A percentile compares a stretch with the other conserved stretches of the same genome.
phyloP scores from a whole-genome alignment of 1,140 invertebrate species.

The Scaptomyza graminum region DNA sequence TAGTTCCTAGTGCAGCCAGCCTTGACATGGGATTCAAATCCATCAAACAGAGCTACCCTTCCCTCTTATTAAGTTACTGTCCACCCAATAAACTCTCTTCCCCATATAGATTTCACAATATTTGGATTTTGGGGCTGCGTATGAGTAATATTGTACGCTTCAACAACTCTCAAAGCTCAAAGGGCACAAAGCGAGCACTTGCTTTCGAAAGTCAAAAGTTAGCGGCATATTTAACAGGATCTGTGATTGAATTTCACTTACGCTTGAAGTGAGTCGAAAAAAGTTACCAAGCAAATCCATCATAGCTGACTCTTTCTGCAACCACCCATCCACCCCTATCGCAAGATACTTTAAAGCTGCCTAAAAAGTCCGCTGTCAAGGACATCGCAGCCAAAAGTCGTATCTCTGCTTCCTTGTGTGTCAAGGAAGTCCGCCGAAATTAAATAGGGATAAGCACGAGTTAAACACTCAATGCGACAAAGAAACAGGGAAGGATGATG shows the following conservation, averaged over 20 bases:
- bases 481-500: slow-evolving; percentile 1
- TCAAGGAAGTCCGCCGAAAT: not conserved
- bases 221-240: slow-evolving; percentile 36
- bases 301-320: not conserved
- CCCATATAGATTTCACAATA: slow-evolving; percentile 49
- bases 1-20: slow-evolving; percentile 39
- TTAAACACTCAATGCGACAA: not conserved
- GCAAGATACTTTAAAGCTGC: slow-evolving; percentile 52
- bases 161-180: slow-evolving; percentile 27
- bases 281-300: slow-evolving; percentile 23
- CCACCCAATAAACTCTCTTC: not conserved
- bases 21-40: slow-evolving; percentile 57
- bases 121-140: slow-evolving; percentile 40
- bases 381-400: slow-evolving; percentile 41
- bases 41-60: slow-evolving; percentile 47
- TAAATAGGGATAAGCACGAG: not conserved
- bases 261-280: slow-evolving; percentile 54
- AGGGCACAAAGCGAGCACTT: slow-evolving; percentile 8
- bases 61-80: too few relatives aligned
- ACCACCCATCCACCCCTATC: too few relatives aligned
- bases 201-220: slow-evolving; percentile 34
- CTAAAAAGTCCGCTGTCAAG: slow-evolving; percentile 73
- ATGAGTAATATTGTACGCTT: slow-evolving; percentile 71
- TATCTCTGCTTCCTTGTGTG: slow-evolving; percentile 53
- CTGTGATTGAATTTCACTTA: slow-evolving; percentile 77